Evolutionary conservation across 2,888 invertebrate species (phyloP), one percentile per base, ranked within the genome.

Genomic region (Drosophila buzzatii): DNA sequence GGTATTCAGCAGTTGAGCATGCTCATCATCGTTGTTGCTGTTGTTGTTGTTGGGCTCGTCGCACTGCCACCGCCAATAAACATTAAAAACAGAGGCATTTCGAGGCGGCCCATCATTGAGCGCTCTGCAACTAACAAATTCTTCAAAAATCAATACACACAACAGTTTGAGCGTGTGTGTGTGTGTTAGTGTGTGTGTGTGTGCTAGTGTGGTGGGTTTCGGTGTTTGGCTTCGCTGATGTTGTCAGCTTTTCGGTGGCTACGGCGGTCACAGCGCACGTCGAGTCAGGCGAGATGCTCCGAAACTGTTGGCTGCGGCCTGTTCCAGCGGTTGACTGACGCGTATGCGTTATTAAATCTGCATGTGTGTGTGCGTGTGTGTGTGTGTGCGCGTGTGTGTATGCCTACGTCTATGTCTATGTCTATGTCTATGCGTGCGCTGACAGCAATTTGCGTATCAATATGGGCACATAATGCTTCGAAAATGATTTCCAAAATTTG

Each of bases 391-490:
- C 23, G 41, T 31, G 31, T 8, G 37, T 37, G n/a, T 49, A 27
- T 56, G 47, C 31, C 20, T 55, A 27, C 51, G 55, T 33, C 42
- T 55, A 16, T 41, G 52, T 39, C 39, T 64, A 18, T 49, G 64
- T 39, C 37, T 63, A 51, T 84, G 78, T 67, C 70, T 72, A 70
- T 75, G 88, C 59, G 85, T 82, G 60, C 60, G 86, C 90, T 86
- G 90, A 90, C 90, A 86, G 90, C 90, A 86, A 86, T 89, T 86
- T 86, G 89, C 85, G 85, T 85, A 85, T 90, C 90, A 90, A 85
- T 85, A 85, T 85, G 85, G 90, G 89, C 89, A 85, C 85, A 85
- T 90, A 85, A 85, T 85, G 90, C 90, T 90, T 85, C 86, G 90
- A 85, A 90, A 85, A 90, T 85, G 90, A 85, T 85, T 85, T 90